Evolutionary conservation across 1,140 invertebrate species (phyloP).

Genomic region (Lepidurus apus): DNA sequence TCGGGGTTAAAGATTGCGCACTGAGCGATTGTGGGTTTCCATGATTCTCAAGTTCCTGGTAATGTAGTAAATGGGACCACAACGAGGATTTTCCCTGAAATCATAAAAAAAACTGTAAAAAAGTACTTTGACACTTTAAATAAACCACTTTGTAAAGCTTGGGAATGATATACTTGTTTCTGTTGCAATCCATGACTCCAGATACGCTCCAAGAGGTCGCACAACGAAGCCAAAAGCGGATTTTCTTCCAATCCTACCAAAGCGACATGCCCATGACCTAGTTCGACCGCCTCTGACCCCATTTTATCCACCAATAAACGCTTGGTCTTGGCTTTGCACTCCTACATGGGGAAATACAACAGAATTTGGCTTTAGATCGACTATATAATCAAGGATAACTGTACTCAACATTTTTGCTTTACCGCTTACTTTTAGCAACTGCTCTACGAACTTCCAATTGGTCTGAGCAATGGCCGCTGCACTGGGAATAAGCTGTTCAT

Average conservation of each 20-base stretch:
- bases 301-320: conserved; percentile 97
- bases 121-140: background rate
- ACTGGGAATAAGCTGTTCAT: conserved; percentile 53
- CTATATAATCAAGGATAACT: conserved; percentile 28
- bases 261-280: conserved; percentile 54
- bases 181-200: conserved; percentile 96
- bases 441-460: conserved; percentile 97
- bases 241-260: conserved; percentile 82
- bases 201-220: conserved; percentile 93
- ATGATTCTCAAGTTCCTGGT: conserved; percentile 79
- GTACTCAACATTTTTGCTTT: background rate
- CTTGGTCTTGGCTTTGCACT: conserved; percentile 68
- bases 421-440: conserved; percentile 65
- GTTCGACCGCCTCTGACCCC: conserved; percentile 85
- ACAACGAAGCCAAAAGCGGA: conserved; percentile 92
- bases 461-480: conserved; percentile 88
- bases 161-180: conserved; percentile 62
- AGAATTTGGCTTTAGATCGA: conserved; percentile 28
- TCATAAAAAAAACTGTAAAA: conserved; percentile 13
- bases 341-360: conserved; percentile 35
- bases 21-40: conserved; percentile 66
- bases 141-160: background rate
- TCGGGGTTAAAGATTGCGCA: conserved; percentile 73
- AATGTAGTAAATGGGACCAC: conserved; percentile 87
- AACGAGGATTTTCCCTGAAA: conserved; percentile 79